Evolutionary conservation across 2,797 vertebrate genomes (phyloP), one percentile per base, ranked within the genome.

Genomic region (Xiphorhynchus erythropygius): DNA sequence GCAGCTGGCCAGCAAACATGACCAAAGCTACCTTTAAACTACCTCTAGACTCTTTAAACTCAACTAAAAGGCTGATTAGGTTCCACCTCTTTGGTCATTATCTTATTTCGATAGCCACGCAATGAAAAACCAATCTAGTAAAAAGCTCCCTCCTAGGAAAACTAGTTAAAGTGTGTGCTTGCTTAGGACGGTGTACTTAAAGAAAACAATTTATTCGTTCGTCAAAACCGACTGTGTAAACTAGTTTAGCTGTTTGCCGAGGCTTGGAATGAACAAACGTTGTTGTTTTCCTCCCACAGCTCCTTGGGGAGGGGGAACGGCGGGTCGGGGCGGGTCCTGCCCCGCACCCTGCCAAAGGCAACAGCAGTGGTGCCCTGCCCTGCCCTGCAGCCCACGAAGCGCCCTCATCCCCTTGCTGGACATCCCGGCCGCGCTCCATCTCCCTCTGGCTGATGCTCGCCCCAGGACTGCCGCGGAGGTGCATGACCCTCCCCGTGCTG

Each of bases 41-140:
- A 90, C 94, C 97, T 97, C 96, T 96, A 97, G 94, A 96, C 97
- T 95, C 95, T 97, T 97, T 97, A 97, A 98, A 98, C 97, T 97
- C 93, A 96, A 97, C 93, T 95, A 96, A 98, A 97, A 97, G 97
- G 97, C 97, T 97, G 98, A 98, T 98, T 98, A 98, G 97, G 94
- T 94, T 96, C 94, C 97, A 97, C 97, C 96, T 97, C 97, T 98
- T 97, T 95, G 96, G 94, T 93, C 93, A 96, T 98, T 98, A 98
- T 98, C 98, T 98, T 96, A 91, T 98, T 98, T 95, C 97, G 97
- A 98, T 98, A 98, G 96, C 96, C 93, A 93, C 89, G 90, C 97
- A 97, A 97, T 98, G 96, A 98, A 98, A 98, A 97, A 98, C 97
- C 94, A 97, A 97, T 98, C 97, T 96, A 96, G 97, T 95, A 95